phyloP scores from a whole-genome alignment of 1,140 invertebrate genomes.

The Leptopilina clavipes region DNA sequence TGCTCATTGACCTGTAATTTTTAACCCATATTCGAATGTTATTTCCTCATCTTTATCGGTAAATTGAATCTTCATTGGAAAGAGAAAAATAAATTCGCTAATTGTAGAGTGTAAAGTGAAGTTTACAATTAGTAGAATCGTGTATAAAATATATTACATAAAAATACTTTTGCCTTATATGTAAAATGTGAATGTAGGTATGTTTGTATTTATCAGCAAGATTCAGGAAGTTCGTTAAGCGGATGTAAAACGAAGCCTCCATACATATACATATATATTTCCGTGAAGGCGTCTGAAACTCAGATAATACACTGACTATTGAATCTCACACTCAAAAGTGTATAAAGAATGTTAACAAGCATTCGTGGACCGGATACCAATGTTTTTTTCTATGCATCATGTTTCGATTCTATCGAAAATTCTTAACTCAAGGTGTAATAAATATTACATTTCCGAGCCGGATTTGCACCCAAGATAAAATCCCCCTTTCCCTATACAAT shows the following conservation, averaged over 20 bases:
- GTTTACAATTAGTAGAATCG: neutral
- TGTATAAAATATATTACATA: neutral
- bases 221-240: constrained; percentile 26
- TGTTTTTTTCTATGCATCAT: constrained; percentile 21
- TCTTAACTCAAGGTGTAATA: constrained; percentile 5
- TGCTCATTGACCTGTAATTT: too few species aligned
- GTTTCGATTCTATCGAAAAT: constrained; percentile 12
- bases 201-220: neutral
- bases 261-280: too few species aligned
- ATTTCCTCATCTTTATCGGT: too few species aligned
- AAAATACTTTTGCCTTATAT: neutral
- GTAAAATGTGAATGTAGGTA: neutral
- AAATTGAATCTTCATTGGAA: too few species aligned
- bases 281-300: neutral
- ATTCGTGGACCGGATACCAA: constrained; percentile 17
- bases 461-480: neutral
- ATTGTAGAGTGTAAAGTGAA: too few species aligned
- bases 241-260: neutral
- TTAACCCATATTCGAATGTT: too few species aligned
- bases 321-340: neutral
- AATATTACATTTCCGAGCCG: neutral
- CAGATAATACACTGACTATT: neutral
- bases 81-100: too few species aligned
- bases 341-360: constrained; percentile 32
- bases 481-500: neutral